A percentile compares a stretch with the other conserved stretches of the same genome.
Evolutionary conservation across 2,797 vertebrate genomes (phyloP).

Genomic region (Rhinophrynus dorsalis): DNA sequence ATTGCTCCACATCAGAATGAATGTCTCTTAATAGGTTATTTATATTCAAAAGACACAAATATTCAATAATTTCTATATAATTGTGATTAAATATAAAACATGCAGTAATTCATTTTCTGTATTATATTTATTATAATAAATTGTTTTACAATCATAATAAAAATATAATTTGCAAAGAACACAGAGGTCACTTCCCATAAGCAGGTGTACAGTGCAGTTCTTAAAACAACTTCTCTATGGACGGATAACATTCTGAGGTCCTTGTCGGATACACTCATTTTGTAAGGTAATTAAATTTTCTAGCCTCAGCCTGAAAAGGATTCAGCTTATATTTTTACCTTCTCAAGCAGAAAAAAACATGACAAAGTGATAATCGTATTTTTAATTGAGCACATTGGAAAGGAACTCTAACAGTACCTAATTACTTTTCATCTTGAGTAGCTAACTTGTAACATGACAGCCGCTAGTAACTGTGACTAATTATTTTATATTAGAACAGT

Average conservation of each 20-base stretch:
- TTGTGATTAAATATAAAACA: no score
- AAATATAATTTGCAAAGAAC: no score
- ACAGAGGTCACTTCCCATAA: neutral
- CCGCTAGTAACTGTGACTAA: conserved; percentile 48
- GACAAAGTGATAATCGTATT: conserved; percentile 50
- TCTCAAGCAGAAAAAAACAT: conserved; percentile 49
- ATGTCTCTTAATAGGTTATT: no score
- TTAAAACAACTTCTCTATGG: conserved; percentile 24
- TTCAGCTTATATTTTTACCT: conserved; percentile 48
- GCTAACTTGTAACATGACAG: conserved; percentile 48
- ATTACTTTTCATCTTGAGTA: conserved; percentile 46
- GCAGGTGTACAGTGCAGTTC: conserved; percentile 21
- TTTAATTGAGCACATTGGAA: conserved; percentile 46
- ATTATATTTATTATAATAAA: no score
- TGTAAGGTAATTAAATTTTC: conserved; percentile 44
- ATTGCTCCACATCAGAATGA: no score
- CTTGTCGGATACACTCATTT: conserved; percentile 40
- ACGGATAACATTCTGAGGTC: conserved; percentile 38
- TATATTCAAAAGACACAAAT: no score
- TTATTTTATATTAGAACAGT: conserved; percentile 46
- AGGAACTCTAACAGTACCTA: conserved; percentile 35
- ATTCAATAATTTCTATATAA: no score
- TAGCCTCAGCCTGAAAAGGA: conserved; percentile 15
- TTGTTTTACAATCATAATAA: no score
- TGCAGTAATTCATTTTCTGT: no score